Evolutionary conservation across 2,888 invertebrate genomes (phyloP), one percentile per base, ranked within the genome.

Genomic region (Eledona agricola): DNA sequence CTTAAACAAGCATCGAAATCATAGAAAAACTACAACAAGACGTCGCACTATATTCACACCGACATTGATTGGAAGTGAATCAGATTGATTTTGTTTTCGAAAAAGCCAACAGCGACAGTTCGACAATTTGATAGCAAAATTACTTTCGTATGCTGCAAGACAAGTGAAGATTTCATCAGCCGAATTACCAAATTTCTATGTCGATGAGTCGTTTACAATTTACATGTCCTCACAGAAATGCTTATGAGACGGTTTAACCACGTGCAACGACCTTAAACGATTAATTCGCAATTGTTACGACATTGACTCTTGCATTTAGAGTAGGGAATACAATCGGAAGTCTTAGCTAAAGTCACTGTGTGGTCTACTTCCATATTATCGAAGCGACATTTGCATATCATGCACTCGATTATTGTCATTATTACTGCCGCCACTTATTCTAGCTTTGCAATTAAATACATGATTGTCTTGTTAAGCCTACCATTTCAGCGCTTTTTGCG

Each of bases 131-230:
- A 42, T 51, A 42, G 26, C 42, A 42, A 42, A 26, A 32, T 49
- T 57, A 57, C 54, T 54, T 51, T 57, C 54, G 54, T 32, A 51
- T 54, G 34, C 12, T 57, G 57, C 45, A 57, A 57, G 23, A 31
- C 5, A 15, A 40, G 15, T 40, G 34, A 38, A 37, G 43, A 57
- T 57, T 57, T 54, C 57, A 51, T 57, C 57, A 57, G 46, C 40
- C 57, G 38, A 46, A 51, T 51, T 54, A 54, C 47, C 54, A 16
- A 57, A 54, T 57, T 57, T 57, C 47, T 57, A 34, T 47, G 38
- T 35, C 34, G 35, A 29, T 20, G 34, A 40, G 29, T 49, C 34
- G 22, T 37, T 54, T 37, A n/a, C n/a, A n/a, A n/a, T 52, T 50
- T 45, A 40, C 16, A 51, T 28, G 15, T 26, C 11, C 20, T 35